Evolutionary conservation across 2,113 vertebrate genomes (phyloP), one percentile per base, ranked within the genome.

Genomic region (Tupaia chinensis): DNA sequence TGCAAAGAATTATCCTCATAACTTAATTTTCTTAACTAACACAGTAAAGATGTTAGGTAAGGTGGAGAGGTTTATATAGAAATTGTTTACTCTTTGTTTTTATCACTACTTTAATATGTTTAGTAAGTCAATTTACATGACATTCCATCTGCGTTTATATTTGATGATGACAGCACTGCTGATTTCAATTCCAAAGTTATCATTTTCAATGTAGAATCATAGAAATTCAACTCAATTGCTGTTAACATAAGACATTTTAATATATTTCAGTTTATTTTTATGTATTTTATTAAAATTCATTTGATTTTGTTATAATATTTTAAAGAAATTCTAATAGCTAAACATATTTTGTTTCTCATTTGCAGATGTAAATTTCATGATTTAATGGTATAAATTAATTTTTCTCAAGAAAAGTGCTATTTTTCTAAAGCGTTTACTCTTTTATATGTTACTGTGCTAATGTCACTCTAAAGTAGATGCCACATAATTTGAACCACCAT

Each of bases 21-120:
- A 81, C 56, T 85, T 92, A 54, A 79, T 66, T 92, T 97, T 92
- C 61, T 87, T 87, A 93, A 87, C 56, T 82, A 77, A 54, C 68
- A 82, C 5, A 66, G 1, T 61, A 27, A 76, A 70, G 20, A 53
- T 68, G 11, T 86, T 86, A 93, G 80, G 72, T 94, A 85, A 54
- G n/a, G 53, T 89, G 61, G 84, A 70, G 53, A 78, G 81, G n/a
- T 83, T 94, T 87, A 58, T 72, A 5, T 82, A 84, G 58, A 76
- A 72, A 74, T 79, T 89, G 4, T 32, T 69, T 63, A 6, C 5
- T 92, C 15, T 27, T 85, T 83, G 6, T 92, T 84, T 83, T 20
- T 82, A 82, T 12, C 74, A 2, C 22, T 53, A 1, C 81, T 94
- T 93, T 87, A 84, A 85, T 80, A 86, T 94, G 76, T 53, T 78